Evolutionary conservation across 92 coral and sea anemone species (phyloP).

Genomic region (Epizoanthus scotinus): DNA sequence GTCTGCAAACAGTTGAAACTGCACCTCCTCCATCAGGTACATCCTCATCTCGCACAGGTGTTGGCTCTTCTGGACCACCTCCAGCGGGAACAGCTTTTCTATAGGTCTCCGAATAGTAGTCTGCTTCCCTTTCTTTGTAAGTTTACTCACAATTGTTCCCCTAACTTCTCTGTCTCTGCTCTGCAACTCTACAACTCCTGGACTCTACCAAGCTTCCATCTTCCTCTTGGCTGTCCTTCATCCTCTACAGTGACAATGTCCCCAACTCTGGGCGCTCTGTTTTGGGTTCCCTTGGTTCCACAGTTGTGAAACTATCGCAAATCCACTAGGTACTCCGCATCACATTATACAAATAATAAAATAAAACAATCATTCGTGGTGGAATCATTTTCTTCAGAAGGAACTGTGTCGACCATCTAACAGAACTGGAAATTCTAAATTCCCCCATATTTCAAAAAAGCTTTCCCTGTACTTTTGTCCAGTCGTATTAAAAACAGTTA

Average conservation of each 20-base stretch:
- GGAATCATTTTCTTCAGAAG: too few relatives aligned
- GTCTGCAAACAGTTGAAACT: background rate
- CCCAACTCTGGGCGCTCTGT: background rate
- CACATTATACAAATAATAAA: too few relatives aligned
- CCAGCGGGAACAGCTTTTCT: slow-evolving; percentile 17
- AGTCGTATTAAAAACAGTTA: too few relatives aligned
- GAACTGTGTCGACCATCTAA: too few relatives aligned
- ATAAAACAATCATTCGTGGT: too few relatives aligned
- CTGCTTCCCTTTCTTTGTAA: slow-evolving; percentile 18
- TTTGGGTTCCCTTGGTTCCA: background rate
- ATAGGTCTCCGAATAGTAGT: slow-evolving; percentile 24
- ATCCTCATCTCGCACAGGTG: slow-evolving; percentile 5
- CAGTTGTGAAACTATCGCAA: too few relatives aligned
- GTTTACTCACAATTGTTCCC: slow-evolving; percentile 22
- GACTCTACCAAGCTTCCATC: slow-evolving; percentile 27
- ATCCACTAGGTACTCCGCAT: too few relatives aligned
- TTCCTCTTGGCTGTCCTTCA: slow-evolving; percentile 27
- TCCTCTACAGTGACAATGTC: slow-evolving; percentile 22
- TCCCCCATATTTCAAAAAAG: too few relatives aligned
- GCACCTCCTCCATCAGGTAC: background rate
- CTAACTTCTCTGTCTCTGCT: slow-evolving; percentile 29
- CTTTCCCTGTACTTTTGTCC: too few relatives aligned
- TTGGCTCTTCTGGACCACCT: background rate
- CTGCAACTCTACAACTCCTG: slow-evolving; percentile 1
- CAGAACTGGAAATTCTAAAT: too few relatives aligned